A percentile compares a stretch with the other conserved stretches of the same genome.
phyloP scores from a whole-genome alignment of 2,113 vertebrate species.

The Sylvia atricapilla region DNA sequence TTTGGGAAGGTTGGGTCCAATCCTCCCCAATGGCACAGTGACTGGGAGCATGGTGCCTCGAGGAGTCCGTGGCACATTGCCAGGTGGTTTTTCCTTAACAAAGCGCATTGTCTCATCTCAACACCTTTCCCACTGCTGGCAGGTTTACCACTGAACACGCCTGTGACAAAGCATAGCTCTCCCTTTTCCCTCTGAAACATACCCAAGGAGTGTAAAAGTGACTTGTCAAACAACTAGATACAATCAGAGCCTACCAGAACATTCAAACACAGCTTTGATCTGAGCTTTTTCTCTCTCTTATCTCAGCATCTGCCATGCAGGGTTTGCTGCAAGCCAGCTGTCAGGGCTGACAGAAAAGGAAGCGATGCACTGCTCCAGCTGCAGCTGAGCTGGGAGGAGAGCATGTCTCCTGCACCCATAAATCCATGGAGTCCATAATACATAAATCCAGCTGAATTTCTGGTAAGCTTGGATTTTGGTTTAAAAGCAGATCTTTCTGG shows the following conservation, averaged over 20 bases:
- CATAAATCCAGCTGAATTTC: not conserved
- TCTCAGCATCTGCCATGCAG: not conserved
- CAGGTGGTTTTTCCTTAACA: not conserved
- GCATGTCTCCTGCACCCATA: accelerated
- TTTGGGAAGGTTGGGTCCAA: not conserved
- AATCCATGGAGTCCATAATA: not conserved
- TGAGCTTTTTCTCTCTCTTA: not conserved
- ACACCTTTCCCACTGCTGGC: not conserved
- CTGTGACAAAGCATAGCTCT: not conserved
- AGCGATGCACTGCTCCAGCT: not conserved
- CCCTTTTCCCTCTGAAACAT: not conserved
- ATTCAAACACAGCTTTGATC: not conserved
- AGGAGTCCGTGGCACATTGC: not conserved
- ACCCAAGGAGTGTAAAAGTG: not conserved
- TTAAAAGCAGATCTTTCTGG: not conserved
- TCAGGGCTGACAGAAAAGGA: not conserved
- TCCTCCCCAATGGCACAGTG: accelerated
- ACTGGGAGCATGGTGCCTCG: accelerated
- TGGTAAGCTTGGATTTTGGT: not conserved
- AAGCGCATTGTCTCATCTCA: not conserved
- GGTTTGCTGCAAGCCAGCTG: not conserved
- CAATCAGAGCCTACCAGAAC: not conserved
- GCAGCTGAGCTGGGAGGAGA: not conserved
- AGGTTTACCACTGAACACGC: not conserved
- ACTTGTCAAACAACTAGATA: not conserved